Conservation (phyloP, 2,888 invertebrate species). For the Phalera bucephala region DNA sequence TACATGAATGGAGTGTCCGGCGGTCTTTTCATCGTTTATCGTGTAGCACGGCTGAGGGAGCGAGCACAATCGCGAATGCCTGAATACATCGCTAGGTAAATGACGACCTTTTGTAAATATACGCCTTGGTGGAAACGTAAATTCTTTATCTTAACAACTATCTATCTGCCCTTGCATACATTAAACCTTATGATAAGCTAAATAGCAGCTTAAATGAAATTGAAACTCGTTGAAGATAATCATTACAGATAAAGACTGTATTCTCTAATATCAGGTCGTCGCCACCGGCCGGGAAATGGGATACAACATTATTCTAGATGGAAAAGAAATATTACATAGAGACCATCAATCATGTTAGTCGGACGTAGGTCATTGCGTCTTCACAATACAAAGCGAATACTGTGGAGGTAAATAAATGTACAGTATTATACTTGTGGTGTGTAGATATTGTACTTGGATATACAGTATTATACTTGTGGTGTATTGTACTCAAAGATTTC, state of each 20-base stretch:
- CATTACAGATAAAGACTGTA: too few relatives aligned
- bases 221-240: conserved; percentile 25
- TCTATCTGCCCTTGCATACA: conserved; percentile 19
- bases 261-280: too few relatives aligned
- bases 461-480: too few relatives aligned
- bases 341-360: conserved; percentile 6
- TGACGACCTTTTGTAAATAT: conserved; percentile 44
- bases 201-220: conserved; percentile 33
- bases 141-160: conserved; percentile 44
- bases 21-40: conserved; percentile 70
- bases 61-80: conserved; percentile 53
- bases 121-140: conserved; percentile 30
- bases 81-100: conserved; percentile 56
- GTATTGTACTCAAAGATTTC: too few relatives aligned
- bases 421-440: not conserved
- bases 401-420: not conserved
- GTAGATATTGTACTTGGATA: too few relatives aligned
- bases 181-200: conserved; percentile 13
- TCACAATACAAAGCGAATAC: conserved; percentile 1
- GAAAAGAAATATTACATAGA: conserved; percentile 3
- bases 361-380: conserved; percentile 1
- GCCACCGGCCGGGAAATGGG: not conserved
- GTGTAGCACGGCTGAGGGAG: conserved; percentile 52
- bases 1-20: conserved; percentile 75
- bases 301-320: conserved; percentile 5